Percentiles rank a stretch among this genome's conserved stretches.
phyloP scores from a whole-genome alignment of 2,888 invertebrate genomes.

The Leucozona laternaria region DNA sequence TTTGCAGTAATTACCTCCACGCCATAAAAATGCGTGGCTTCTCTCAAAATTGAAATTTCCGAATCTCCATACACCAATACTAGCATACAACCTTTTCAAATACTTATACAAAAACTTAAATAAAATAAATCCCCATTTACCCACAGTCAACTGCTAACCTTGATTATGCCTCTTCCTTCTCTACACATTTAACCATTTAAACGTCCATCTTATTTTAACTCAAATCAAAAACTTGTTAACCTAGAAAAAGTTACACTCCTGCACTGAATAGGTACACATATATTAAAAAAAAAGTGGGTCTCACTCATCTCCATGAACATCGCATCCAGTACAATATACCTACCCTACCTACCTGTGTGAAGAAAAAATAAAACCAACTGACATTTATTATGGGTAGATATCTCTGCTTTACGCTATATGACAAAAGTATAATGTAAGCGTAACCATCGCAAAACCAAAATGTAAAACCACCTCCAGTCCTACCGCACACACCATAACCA shows the following conservation, averaged over 20 bases:
- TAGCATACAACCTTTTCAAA: no score
- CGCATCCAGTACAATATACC: neutral
- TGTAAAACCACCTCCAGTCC: constrained; percentile 38
- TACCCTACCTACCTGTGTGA: neutral
- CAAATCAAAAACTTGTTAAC: constrained; percentile 33
- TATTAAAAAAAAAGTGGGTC: neutral
- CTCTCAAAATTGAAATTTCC: no score
- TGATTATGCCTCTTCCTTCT: neutral
- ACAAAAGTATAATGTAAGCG: constrained; percentile 20
- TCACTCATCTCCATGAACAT: constrained; percentile 19
- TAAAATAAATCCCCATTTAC: neutral
- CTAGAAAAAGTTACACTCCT: constrained; percentile 2
- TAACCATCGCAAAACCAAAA: constrained; percentile 25
- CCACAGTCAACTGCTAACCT: no score
- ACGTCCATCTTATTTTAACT: constrained; percentile 7
- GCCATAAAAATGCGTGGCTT: no score
- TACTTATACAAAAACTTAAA: neutral
- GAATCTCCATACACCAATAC: no score
- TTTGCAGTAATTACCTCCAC: no score
- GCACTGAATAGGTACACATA: neutral
- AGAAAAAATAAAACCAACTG: neutral
- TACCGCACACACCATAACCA: constrained; percentile 49
- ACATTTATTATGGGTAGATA: constrained; percentile 36
- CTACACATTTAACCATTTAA: neutral
- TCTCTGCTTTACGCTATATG: neutral